These are phyloP conservation scores for Mimachlamys varia DNA, from an alignment of 2,888 invertebrate genomes.

Conservation along the genomic window DNA sequence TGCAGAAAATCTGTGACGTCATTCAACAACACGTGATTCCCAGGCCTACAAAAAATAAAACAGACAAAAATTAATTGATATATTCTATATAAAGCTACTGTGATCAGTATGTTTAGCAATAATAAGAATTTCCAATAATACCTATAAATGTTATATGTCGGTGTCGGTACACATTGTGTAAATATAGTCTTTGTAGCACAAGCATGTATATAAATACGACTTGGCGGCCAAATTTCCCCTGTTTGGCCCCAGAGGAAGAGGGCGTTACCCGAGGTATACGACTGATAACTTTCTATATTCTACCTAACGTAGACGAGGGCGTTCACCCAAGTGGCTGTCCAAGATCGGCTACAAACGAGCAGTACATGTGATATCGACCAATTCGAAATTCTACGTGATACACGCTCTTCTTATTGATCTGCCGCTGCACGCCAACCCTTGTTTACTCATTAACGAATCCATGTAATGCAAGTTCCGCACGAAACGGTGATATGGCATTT, in stretches of 20 bases:
- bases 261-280: no score
- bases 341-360: no score
- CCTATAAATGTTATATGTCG: no score
- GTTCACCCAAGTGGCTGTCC: neutral
- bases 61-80: neutral
- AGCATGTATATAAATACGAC: no score
- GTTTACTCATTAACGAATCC: neutral
- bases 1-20: conserved; percentile 28
- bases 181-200: no score
- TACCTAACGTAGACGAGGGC: neutral
- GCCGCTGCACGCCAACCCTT: neutral
- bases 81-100: neutral
- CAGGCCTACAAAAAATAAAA: neutral
- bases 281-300: no score
- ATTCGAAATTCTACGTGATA: neutral
- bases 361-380: neutral
- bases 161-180: no score
- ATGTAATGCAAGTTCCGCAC: neutral
- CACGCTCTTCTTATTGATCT: neutral
- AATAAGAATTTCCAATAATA: no score
- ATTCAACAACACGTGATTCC: neutral
- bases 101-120: no score
- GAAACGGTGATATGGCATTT: neutral
- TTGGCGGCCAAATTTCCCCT: no score
- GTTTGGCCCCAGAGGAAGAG: no score